These are phyloP conservation scores for Pipistrellus pipistrellus DNA, from an alignment of 2,797 vertebrate genomes.

Conservation along the genomic window DNA sequence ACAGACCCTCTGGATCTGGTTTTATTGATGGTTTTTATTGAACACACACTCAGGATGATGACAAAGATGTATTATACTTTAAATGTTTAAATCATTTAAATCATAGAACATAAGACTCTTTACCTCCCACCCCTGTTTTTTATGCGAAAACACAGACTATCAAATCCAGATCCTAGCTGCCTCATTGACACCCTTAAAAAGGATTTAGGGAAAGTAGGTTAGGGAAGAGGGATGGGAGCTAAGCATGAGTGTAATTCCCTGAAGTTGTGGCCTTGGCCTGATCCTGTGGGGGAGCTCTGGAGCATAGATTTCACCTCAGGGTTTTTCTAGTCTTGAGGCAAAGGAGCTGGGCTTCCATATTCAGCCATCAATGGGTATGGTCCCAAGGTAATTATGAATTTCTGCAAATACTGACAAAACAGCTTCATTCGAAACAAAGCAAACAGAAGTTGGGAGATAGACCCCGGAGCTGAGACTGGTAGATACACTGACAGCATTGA, in stretches of 20 bases:
- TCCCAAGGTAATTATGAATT: neutral
- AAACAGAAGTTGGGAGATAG: neutral
- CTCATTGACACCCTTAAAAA: neutral
- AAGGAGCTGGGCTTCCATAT: neutral
- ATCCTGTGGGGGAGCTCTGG: neutral
- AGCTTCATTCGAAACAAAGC: constrained; percentile 27
- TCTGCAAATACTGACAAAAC: neutral
- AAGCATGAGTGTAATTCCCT: neutral
- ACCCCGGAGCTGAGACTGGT: neutral
- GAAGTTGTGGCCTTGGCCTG: neutral
- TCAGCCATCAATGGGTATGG: neutral
- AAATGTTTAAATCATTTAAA: constrained; percentile 39
- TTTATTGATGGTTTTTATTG: neutral
- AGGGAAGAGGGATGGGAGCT: neutral
- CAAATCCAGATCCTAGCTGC: constrained; percentile 16
- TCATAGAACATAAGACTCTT: neutral
- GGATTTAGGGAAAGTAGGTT: neutral
- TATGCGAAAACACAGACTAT: constrained; percentile 20
- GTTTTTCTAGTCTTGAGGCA: neutral
- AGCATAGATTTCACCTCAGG: neutral
- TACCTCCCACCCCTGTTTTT: neutral
- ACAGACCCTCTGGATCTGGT: neutral
- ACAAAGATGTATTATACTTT: neutral
- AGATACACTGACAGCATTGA: neutral
- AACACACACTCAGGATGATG: neutral